Evolutionary conservation across 2,888 invertebrate species (phyloP).

Genomic region (Piscicola geometra): DNA sequence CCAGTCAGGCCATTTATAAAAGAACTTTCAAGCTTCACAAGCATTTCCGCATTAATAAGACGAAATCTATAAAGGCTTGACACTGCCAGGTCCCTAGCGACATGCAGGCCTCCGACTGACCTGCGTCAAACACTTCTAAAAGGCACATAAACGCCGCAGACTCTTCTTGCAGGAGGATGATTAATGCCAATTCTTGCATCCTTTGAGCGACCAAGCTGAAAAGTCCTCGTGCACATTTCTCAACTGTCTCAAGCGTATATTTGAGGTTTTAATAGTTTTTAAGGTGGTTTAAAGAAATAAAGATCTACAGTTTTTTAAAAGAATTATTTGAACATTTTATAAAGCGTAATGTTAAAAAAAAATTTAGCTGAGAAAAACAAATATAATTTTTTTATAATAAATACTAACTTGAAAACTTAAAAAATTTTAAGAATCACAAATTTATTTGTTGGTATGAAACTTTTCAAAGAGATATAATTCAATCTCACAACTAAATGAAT

Average conservation of each 20-base stretch:
- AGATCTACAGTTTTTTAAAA: too few relatives aligned
- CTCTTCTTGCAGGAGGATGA: not conserved
- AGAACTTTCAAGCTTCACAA: not conserved
- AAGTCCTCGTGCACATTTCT: too few relatives aligned
- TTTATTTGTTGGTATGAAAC: not conserved
- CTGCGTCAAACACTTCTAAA: not conserved
- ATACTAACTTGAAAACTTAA: too few relatives aligned
- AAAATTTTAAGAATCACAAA: not conserved
- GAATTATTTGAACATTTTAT: too few relatives aligned
- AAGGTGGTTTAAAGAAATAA: too few relatives aligned
- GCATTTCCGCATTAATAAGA: not conserved
- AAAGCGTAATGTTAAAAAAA: too few relatives aligned
- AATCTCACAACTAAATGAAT: not conserved
- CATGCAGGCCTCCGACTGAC: not conserved
- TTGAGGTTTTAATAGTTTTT: too few relatives aligned
- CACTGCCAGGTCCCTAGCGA: not conserved
- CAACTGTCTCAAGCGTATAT: too few relatives aligned
- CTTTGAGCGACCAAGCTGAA: not conserved
- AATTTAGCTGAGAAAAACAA: too few relatives aligned
- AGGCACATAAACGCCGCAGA: not conserved
- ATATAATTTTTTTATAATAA: too few relatives aligned
- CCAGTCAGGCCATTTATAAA: too few relatives aligned
- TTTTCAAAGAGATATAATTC: not conserved
- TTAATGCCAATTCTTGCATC: not conserved
- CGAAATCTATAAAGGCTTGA: not conserved